Evolutionary conservation across 2,113 vertebrate genomes (phyloP).

Genomic region (Acanthisitta chloris): DNA sequence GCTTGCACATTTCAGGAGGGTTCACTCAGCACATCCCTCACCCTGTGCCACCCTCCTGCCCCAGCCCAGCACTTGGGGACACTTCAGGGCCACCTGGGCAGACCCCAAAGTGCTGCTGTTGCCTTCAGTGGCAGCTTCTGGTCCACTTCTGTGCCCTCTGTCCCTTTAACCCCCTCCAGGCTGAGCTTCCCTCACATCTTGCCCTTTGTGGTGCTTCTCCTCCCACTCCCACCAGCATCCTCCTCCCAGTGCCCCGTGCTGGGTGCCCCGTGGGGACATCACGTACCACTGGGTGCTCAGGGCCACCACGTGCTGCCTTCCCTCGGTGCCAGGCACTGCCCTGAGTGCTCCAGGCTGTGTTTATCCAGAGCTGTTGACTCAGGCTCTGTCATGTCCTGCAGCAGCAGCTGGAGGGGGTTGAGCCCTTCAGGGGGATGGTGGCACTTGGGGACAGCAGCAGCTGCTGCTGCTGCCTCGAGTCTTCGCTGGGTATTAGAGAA

Average conservation of each 20-base stretch:
- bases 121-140: background rate
- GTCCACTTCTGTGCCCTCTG: background rate
- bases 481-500: background rate
- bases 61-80: background rate
- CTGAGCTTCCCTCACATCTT: background rate
- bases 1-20: too few species aligned
- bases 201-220: background rate
- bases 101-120: background rate
- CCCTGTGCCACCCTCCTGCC: background rate
- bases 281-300: background rate
- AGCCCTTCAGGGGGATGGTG: background rate
- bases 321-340: background rate
- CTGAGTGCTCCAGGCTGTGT: background rate
- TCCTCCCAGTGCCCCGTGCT: too few species aligned
- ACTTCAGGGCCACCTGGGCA: rapidly evolving
- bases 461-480: background rate
- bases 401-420: background rate
- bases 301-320: background rate
- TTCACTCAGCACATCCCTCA: background rate
- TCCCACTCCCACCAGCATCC: background rate
- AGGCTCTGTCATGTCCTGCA: background rate
- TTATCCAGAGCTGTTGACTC: background rate
- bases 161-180: background rate
- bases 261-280: background rate
- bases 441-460: background rate